Evolutionary conservation across 2,113 vertebrate genomes (phyloP).

Genomic region (Cyanoliseus patagonus): DNA sequence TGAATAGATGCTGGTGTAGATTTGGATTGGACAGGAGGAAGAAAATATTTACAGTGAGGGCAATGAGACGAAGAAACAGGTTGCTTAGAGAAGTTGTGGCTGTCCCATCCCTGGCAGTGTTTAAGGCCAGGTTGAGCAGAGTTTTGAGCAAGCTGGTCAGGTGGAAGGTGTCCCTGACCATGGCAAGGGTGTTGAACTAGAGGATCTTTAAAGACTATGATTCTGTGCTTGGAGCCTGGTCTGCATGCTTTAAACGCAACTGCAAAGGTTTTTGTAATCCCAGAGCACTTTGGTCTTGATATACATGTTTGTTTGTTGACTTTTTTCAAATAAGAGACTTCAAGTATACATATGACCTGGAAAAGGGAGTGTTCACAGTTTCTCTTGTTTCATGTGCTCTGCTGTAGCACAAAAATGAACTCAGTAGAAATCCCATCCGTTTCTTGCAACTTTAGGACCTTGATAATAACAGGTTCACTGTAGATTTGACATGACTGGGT

Average conservation of each 20-base stretch:
- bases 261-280: background rate
- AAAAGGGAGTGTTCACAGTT: background rate
- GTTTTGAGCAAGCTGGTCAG: background rate
- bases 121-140: background rate
- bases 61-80: background rate
- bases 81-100: background rate
- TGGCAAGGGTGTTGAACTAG: background rate
- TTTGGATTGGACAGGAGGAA: background rate
- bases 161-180: background rate
- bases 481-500: background rate
- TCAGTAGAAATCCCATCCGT: background rate
- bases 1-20: background rate
- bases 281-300: background rate
- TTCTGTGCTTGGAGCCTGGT: background rate
- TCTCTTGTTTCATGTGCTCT: background rate
- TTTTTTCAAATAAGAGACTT: background rate
- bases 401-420: background rate
- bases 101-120: background rate
- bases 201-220: background rate
- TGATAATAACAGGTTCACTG: background rate
- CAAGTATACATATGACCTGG: background rate
- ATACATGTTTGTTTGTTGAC: background rate
- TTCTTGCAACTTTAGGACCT: background rate
- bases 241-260: background rate
- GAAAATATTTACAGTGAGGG: fast-evolving